Evolutionary conservation across 92 coral and sea anemone species (phyloP).

Genomic region (Palythoa heliodiscus): DNA sequence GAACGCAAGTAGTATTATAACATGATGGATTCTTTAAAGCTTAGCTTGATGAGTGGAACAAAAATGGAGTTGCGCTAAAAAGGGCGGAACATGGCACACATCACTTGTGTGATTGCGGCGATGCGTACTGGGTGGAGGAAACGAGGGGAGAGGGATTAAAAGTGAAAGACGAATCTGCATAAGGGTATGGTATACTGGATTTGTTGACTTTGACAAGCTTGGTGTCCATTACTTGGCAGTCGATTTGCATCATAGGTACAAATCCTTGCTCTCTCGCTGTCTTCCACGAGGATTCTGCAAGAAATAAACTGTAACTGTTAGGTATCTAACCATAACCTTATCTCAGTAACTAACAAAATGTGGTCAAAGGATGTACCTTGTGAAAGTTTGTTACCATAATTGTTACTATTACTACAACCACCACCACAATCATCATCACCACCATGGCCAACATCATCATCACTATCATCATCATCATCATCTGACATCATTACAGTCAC

Average conservation of each 20-base stretch:
- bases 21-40: neutral
- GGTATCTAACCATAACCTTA: neutral
- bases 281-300: conserved; percentile 67
- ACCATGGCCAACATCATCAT: too few species aligned
- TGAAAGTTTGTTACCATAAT: too few species aligned
- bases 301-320: neutral
- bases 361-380: too few species aligned
- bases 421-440: too few species aligned
- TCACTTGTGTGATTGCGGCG: conserved; percentile 37
- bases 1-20: neutral
- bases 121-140: conserved; percentile 25
- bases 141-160: conserved; percentile 60
- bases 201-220: conserved; percentile 83
- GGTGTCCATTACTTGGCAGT: conserved; percentile 91
- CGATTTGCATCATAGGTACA: conserved; percentile 94
- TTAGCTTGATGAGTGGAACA: neutral
- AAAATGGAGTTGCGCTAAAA: neutral
- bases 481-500: too few species aligned
- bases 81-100: neutral
- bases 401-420: too few species aligned
- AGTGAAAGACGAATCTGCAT: conserved; percentile 62
- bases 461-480: too few species aligned
- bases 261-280: conserved; percentile 67
- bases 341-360: neutral
- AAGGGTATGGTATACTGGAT: conserved; percentile 86